phyloP scores from a whole-genome alignment of 2,113 vertebrate genomes.

The Scomber scombrus region DNA sequence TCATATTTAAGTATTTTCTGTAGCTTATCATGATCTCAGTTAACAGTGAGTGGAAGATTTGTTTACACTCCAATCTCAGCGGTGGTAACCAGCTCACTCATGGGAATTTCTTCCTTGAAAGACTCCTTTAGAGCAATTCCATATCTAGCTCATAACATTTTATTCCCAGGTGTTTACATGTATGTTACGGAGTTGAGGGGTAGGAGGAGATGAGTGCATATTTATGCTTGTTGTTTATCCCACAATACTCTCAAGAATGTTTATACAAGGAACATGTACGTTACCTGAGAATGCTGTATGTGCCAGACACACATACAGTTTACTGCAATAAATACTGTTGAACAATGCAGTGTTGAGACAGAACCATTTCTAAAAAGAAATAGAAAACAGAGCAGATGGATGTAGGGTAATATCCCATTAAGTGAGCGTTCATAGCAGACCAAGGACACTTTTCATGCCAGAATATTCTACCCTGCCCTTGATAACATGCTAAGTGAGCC shows the following conservation, averaged over 20 bases:
- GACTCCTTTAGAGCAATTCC: conserved; percentile 15
- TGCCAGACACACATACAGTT: too few relatives aligned
- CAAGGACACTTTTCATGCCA: too few relatives aligned
- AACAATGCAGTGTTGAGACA: too few relatives aligned
- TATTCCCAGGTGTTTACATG: conserved; percentile 36
- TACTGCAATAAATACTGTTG: too few relatives aligned
- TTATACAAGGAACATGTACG: not conserved
- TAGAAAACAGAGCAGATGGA: too few relatives aligned
- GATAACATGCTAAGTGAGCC: too few relatives aligned
- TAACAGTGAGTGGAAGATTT: conserved; percentile 3
- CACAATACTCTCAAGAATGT: conserved; percentile 12
- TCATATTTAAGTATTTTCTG: conserved; percentile 21
- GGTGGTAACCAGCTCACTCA: conserved; percentile 19
- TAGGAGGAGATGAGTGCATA: conserved; percentile 26
- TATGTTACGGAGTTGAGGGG: not conserved
- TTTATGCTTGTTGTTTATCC: conserved; percentile 17
- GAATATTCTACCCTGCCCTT: too few relatives aligned
- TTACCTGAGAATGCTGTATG: not conserved
- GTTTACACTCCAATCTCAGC: not conserved
- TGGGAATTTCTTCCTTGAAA: conserved; percentile 11
- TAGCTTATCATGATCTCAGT: conserved; percentile 7
- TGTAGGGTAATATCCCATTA: too few relatives aligned
- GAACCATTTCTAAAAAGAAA: too few relatives aligned
- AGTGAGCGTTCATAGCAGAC: too few relatives aligned
- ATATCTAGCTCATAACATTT: conserved; percentile 10